Conservation (phyloP, 1,140 invertebrate species). For the Bombus vancouverensis region DNA sequence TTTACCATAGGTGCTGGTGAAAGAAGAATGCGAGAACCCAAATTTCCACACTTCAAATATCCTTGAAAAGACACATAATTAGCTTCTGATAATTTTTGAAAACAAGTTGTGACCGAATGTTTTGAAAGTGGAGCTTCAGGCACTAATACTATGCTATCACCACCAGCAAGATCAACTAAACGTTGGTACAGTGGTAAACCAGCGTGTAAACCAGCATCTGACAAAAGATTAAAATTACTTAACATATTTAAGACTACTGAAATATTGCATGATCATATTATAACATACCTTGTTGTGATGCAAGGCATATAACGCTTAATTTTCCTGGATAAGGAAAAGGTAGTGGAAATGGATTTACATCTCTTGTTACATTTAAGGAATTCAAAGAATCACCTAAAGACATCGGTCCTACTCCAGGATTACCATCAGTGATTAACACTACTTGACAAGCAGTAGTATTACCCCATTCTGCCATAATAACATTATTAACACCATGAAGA, state of each 20-base stretch:
- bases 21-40: constrained; percentile 88
- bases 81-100: constrained; percentile 89
- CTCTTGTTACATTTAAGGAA: constrained; percentile 74
- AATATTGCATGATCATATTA: constrained; percentile 15
- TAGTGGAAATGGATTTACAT: constrained; percentile 85
- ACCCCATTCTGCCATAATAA: constrained; percentile 93
- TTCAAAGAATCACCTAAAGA: constrained; percentile 84
- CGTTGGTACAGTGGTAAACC: constrained; percentile 77
- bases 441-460: constrained; percentile 91
- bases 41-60: constrained; percentile 89
- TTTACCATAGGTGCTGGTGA: constrained; percentile 89
- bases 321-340: constrained; percentile 92
- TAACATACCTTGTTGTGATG: constrained; percentile 81
- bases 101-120: constrained; percentile 86
- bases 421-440: constrained; percentile 92
- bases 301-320: constrained; percentile 89
- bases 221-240: constrained; percentile 35
- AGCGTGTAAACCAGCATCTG: constrained; percentile 72
- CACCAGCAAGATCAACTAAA: constrained; percentile 85
- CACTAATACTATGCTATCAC: constrained; percentile 85
- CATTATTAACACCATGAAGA: constrained; percentile 88
- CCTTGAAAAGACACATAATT: constrained; percentile 91
- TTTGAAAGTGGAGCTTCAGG: constrained; percentile 85
- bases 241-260: constrained; percentile 26
- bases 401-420: constrained; percentile 86